Conservation (phyloP, 2,888 invertebrate species). For the Cephonodes hylas region DNA sequence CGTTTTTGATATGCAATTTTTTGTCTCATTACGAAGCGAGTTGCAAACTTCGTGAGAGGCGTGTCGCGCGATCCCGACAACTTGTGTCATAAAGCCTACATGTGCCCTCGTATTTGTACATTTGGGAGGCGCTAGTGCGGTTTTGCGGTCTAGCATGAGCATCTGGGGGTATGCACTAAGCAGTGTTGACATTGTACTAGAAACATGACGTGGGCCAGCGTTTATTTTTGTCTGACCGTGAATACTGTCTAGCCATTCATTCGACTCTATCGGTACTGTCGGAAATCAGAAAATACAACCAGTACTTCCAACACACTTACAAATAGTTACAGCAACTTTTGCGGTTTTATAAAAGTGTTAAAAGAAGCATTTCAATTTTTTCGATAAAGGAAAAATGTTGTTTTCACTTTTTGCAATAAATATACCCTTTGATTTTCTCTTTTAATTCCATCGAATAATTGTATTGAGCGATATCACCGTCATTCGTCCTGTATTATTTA, state of each 20-base stretch:
- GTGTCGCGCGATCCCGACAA: neutral
- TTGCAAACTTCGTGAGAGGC: neutral
- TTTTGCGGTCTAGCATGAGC: neutral
- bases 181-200: conserved; percentile 63
- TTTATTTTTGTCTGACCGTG: conserved; percentile 71
- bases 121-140: neutral
- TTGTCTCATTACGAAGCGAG: neutral
- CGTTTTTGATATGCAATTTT: neutral
- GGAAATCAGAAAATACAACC: conserved; percentile 47
- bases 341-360: too few species aligned
- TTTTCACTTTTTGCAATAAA: neutral
- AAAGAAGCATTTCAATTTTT: neutral
- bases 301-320: conserved; percentile 19
- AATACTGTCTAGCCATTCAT: conserved; percentile 57
- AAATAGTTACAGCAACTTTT: conserved; percentile 25
- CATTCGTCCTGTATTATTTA: too few species aligned
- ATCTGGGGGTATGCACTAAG: conserved; percentile 19
- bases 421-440: too few species aligned
- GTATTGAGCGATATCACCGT: neutral
- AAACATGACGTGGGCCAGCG: conserved; percentile 46
- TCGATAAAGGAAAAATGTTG: too few species aligned
- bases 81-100: neutral
- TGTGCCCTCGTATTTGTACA: neutral
- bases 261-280: conserved; percentile 45
- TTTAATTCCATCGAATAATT: too few species aligned